Percentiles rank a stretch among this genome's conserved stretches.
Evolutionary conservation across 2,113 vertebrate genomes (phyloP).

Genomic region (Aleadryas rufinucha): DNA sequence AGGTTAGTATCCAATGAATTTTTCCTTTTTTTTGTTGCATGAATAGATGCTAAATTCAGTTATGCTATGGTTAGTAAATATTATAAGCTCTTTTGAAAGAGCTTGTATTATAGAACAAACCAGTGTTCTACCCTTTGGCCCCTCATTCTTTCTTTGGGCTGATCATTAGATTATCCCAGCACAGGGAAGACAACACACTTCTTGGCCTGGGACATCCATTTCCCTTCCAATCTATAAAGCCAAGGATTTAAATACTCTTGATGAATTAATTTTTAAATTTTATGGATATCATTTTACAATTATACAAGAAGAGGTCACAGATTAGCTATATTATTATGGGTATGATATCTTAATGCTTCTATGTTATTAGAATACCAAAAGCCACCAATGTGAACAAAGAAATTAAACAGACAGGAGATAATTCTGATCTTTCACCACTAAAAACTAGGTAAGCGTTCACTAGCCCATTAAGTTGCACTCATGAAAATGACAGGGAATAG

Average conservation of each 20-base stretch:
- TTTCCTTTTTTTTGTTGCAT: neutral
- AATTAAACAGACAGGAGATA: neutral
- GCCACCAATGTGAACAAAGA: neutral
- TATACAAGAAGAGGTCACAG: neutral
- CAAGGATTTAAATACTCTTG: neutral
- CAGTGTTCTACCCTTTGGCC: neutral
- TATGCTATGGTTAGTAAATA: neutral
- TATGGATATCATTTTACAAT: neutral
- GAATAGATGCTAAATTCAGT: neutral
- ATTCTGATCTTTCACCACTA: neutral
- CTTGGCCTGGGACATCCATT: neutral
- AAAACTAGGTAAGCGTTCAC: neutral
- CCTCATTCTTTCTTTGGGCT: neutral
- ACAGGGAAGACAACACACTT: neutral
- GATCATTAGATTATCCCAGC: neutral
- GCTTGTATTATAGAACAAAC: neutral
- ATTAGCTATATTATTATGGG: neutral
- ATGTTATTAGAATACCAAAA: neutral
- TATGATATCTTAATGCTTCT: constrained; percentile 1
- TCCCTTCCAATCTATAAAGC: neutral
- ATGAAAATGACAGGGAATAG: neutral
- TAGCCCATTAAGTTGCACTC: neutral
- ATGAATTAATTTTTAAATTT: constrained; percentile 16
- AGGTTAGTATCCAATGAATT: neutral
- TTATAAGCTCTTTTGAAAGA: neutral